Percentiles rank a stretch among this genome's conserved stretches.
Conservation (phyloP, 2,888 invertebrate species). For the Nomada fabriciana region DNA sequence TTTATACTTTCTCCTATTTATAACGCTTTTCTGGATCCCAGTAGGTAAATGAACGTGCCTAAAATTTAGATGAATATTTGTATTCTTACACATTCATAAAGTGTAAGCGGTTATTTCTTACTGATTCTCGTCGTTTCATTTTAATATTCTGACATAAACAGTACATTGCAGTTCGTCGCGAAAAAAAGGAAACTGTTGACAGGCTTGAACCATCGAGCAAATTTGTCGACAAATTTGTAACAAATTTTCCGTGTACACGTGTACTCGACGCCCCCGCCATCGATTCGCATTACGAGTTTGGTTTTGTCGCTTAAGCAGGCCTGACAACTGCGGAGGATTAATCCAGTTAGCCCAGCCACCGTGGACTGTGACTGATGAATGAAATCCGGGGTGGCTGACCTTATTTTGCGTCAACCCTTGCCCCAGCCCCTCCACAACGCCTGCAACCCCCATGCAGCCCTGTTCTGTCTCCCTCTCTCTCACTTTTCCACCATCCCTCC, state of each 20-base stretch:
- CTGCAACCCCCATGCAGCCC: slow-evolving; percentile 41
- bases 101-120: too few relatives aligned
- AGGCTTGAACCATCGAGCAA: neutral
- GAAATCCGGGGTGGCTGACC: slow-evolving; percentile 78
- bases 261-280: neutral
- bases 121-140: too few relatives aligned
- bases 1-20: too few relatives aligned
- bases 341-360: slow-evolving; percentile 60
- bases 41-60: too few relatives aligned
- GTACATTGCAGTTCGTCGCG: neutral
- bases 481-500: neutral
- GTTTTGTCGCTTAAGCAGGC: slow-evolving; percentile 40
- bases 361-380: slow-evolving; percentile 79
- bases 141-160: neutral
- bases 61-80: too few relatives aligned
- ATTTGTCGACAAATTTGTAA: neutral
- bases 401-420: slow-evolving; percentile 73
- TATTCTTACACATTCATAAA: too few relatives aligned
- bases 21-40: too few relatives aligned
- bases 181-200: neutral
- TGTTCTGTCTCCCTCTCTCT: slow-evolving; percentile 1
- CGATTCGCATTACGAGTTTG: slow-evolving; percentile 35
- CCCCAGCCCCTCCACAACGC: slow-evolving; percentile 40
- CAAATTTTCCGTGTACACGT: neutral
- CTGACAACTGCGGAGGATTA: slow-evolving; percentile 58